Evolutionary conservation across 2,797 vertebrate genomes (phyloP), one percentile per base, ranked within the genome.

Genomic region (Harpagifer antarcticus): DNA sequence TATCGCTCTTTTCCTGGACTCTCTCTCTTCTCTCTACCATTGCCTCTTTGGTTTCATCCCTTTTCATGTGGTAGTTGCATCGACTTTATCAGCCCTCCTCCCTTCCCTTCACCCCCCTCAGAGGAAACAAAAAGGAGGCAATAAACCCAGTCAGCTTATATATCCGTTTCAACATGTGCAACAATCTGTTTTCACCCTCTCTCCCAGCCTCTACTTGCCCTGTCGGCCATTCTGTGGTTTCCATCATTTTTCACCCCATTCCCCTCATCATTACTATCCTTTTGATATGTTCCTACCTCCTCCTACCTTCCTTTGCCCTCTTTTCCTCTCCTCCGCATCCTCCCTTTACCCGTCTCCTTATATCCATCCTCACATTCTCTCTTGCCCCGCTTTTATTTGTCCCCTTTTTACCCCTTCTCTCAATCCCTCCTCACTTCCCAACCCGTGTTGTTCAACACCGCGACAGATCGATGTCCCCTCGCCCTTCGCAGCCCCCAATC

Each of bases 81-180:
- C 5, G 83, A 88, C 86, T 91, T 73, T 62, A 91, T 91, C 89
- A 83, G 69, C 59, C 84, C 68, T 37, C 55, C 72, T 19, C 59
- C 45, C 55, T 19, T 66, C 69, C 23, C 23, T 65, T 61, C 70
- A 71, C 47, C 54, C 68, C 50, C 72, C 58, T 86, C 68, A 14
- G 71, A 55, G 75, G 54, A 74, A 76, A 72, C 57, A 8, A 74
- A 78, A 62, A 23, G 52, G 48, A 53, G 53, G 65, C 74, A 84
- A 82, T 74, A 66, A 75, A 90, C 79, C 66, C 72, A 82, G 82
- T 93, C 92, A 88, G 83, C 83, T 85, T 56, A 78, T 84, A 85
- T 89, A 92, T 93, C 91, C 72, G 65, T 84, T 92, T 87, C 79
- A 80, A 86, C 90, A 86, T 85, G 79, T 37, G 53, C 76, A 50